Evolutionary conservation across 2,113 vertebrate species (phyloP).

Genomic region (Todiramphus saurophagus): DNA sequence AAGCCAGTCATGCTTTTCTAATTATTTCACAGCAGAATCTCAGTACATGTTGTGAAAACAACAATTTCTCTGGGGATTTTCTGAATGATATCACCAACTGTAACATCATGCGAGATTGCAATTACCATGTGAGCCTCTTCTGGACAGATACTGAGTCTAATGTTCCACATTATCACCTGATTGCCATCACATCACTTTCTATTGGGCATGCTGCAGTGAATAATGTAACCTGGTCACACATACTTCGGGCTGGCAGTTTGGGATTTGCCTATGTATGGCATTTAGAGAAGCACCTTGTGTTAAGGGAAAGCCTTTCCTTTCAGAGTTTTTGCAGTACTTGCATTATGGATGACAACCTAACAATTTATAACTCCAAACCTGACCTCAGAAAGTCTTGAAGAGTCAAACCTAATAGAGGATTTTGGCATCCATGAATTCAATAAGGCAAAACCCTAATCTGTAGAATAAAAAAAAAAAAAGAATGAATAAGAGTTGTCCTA

Average conservation of each 20-base stretch:
- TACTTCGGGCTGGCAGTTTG: not conserved
- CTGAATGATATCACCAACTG: not conserved
- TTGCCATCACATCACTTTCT: not conserved
- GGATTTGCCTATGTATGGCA: not conserved
- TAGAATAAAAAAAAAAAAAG: not conserved
- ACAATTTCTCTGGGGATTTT: not conserved
- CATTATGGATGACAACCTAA: not conserved
- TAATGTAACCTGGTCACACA: not conserved
- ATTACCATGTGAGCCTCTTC: not conserved
- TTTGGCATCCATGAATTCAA: not conserved
- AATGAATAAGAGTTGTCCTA: not conserved
- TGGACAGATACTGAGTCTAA: not conserved
- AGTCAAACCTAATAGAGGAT: not conserved
- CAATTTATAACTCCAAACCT: not conserved
- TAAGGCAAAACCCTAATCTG: not conserved
- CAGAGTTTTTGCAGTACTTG: not conserved
- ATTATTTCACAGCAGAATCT: conserved; percentile 8
- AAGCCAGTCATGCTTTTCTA: not conserved
- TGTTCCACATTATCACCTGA: not conserved
- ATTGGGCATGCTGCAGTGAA: not conserved
- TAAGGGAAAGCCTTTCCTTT: not conserved
- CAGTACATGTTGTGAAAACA: not conserved
- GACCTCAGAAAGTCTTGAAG: not conserved
- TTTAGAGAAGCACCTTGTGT: not conserved
- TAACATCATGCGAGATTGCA: not conserved